phyloP scores from a whole-genome alignment of 2,888 invertebrate species.

The Drosophila mettleri region DNA sequence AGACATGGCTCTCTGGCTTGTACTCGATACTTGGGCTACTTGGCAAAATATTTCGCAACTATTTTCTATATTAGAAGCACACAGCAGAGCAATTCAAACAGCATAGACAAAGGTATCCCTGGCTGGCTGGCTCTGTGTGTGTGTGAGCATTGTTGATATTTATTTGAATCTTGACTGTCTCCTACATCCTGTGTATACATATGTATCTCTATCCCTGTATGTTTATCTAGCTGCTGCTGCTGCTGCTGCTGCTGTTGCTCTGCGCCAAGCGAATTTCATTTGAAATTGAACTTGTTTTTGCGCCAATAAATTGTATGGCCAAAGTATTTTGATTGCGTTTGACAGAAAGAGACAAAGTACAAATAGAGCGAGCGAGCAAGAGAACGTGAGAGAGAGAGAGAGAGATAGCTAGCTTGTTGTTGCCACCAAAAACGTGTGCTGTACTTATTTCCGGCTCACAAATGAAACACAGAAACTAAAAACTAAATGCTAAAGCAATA shows the following conservation, averaged over 20 bases:
- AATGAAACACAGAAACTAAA: conserved; percentile 67
- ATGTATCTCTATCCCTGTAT: conserved; percentile 39
- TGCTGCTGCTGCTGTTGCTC: conserved; percentile 14
- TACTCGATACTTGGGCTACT: conserved; percentile 69
- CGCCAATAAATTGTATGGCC: conserved; percentile 79
- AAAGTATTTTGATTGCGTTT: conserved; percentile 79
- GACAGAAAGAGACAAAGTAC: conserved; percentile 2
- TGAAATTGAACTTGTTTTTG: conserved; percentile 80
- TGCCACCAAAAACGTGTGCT: conserved; percentile 59
- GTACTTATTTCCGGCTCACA: conserved; percentile 77
- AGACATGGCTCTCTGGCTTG: conserved; percentile 55
- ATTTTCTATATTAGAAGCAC: conserved; percentile 79
- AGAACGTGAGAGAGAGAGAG: background rate
- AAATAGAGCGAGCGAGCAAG: background rate
- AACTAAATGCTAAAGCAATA: conserved; percentile 76
- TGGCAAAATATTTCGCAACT: conserved; percentile 79
- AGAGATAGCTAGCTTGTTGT: background rate
- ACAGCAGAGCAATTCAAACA: conserved; percentile 60
- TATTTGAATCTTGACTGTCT: conserved; percentile 80
- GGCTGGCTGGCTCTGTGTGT: conserved; percentile 37
- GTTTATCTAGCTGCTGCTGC: conserved; percentile 56
- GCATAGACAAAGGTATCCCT: conserved; percentile 63
- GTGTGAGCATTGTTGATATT: conserved; percentile 69
- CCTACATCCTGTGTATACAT: conserved; percentile 60
- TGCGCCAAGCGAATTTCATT: conserved; percentile 72